Percentiles rank a stretch among this genome's conserved stretches.
These are phyloP conservation scores for Stenichneumon culpator DNA, from an alignment of 2,888 invertebrate species.

Conservation along the genomic window DNA sequence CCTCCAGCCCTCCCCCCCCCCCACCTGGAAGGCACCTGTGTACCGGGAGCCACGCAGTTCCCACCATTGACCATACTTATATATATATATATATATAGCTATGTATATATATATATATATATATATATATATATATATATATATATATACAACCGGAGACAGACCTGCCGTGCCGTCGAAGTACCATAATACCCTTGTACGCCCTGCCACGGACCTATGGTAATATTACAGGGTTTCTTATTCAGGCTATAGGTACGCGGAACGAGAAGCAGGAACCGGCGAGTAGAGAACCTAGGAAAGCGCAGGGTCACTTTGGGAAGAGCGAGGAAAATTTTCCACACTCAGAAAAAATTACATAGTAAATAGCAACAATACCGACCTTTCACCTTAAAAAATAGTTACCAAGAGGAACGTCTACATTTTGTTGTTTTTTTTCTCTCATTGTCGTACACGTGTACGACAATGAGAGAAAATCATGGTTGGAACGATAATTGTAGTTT, in stretches of 20 bases:
- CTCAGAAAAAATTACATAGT: too few relatives aligned
- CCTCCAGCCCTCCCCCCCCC: not conserved
- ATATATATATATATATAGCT: too few relatives aligned
- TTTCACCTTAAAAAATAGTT: too few relatives aligned
- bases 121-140: not conserved
- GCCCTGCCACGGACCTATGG: slow-evolving; percentile 35
- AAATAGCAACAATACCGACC: too few relatives aligned
- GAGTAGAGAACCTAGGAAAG: not conserved
- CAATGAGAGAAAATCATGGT: too few relatives aligned
- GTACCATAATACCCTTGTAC: slow-evolving; percentile 17
- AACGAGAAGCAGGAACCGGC: not conserved
- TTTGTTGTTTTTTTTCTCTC: too few relatives aligned
- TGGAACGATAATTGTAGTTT: too few relatives aligned
- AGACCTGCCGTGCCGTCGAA: slow-evolving; percentile 24
- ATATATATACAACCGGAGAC: slow-evolving; percentile 4
- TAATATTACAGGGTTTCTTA: slow-evolving; percentile 27
- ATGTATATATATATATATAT: too few relatives aligned
- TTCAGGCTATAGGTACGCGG: not conserved
- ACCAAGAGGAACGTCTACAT: too few relatives aligned
- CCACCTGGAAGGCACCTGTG: slow-evolving; percentile 26
- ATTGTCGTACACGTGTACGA: too few relatives aligned
- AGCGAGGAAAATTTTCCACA: slow-evolving; percentile 4
- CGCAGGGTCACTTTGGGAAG: not conserved
- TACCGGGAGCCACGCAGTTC: not conserved
- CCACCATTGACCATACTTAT: slow-evolving; percentile 18